Percentiles rank a stretch among this genome's conserved stretches.
Conservation (phyloP, 2,113 vertebrate species). For the Hippolais icterina region DNA sequence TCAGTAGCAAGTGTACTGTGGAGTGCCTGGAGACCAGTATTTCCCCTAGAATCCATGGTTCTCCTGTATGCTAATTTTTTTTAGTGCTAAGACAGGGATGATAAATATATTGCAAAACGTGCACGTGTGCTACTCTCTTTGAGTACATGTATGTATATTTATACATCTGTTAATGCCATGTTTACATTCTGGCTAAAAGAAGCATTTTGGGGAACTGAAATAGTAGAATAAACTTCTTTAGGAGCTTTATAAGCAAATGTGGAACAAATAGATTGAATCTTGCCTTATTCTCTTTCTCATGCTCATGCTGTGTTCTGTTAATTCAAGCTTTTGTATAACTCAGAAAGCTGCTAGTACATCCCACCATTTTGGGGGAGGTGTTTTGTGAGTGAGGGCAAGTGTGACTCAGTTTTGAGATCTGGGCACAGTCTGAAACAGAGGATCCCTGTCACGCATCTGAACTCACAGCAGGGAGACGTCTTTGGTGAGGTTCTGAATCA, state of each 20-base stretch:
- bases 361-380: neutral
- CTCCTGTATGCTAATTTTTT: neutral
- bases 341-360: neutral
- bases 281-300: neutral
- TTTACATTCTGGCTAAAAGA: neutral
- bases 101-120: neutral
- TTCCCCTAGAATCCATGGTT: neutral
- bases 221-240: neutral
- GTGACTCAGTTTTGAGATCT: neutral
- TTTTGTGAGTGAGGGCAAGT: neutral
- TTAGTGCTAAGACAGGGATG: neutral
- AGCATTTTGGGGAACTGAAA: neutral
- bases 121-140: accelerated
- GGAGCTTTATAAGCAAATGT: neutral
- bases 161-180: neutral
- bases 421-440: neutral
- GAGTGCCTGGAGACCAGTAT: neutral
- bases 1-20: neutral
- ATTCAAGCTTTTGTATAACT: neutral
- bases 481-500: neutral
- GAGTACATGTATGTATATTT: neutral
- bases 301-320: neutral
- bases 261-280: neutral
- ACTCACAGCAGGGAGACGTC: neutral
- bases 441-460: neutral